These are phyloP conservation scores for Labrus mixtus DNA, from an alignment of 2,113 vertebrate species.

Conservation along the genomic window DNA sequence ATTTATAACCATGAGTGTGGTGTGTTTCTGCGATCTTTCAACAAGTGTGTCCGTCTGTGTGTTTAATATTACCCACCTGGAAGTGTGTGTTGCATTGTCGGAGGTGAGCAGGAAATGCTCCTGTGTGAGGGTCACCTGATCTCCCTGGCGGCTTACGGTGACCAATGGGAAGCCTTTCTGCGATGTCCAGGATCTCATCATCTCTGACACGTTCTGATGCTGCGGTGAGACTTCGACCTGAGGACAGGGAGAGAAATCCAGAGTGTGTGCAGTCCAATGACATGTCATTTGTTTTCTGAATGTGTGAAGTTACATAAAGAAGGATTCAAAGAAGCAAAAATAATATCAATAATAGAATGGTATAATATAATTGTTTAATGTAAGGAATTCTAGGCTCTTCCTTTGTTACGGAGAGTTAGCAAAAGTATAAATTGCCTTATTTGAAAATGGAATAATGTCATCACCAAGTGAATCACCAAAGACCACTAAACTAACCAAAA, in stretches of 20 bases:
- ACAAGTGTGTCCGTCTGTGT: not conserved
- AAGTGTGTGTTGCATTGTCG: conserved; percentile 76
- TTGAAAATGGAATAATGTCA: not conserved
- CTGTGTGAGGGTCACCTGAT: conserved; percentile 86
- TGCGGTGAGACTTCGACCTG: conserved; percentile 82
- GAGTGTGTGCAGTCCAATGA: not conserved
- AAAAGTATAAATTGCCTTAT: not conserved
- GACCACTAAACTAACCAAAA: not conserved
- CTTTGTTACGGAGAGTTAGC: too few species aligned
- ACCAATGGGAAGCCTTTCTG: conserved; percentile 96
- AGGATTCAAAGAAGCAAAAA: not conserved
- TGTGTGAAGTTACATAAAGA: not conserved
- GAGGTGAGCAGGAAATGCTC: conserved; percentile 89
- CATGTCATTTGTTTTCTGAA: not conserved
- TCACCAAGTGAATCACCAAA: not conserved
- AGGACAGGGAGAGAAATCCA: not conserved
- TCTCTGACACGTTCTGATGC: conserved; percentile 86
- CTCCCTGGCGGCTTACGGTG: conserved; percentile 86
- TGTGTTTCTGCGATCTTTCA: conserved; percentile 1
- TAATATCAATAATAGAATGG: not conserved
- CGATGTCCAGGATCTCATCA: conserved; percentile 95
- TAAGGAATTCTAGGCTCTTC: too few species aligned
- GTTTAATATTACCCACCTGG: conserved; percentile 79
- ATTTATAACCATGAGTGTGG: conserved; percentile 6
- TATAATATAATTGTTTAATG: too few species aligned